A percentile compares a stretch with the other conserved stretches of the same genome.
phyloP scores from a whole-genome alignment of 2,113 vertebrate genomes.

The Sclerurus mexicanus region DNA sequence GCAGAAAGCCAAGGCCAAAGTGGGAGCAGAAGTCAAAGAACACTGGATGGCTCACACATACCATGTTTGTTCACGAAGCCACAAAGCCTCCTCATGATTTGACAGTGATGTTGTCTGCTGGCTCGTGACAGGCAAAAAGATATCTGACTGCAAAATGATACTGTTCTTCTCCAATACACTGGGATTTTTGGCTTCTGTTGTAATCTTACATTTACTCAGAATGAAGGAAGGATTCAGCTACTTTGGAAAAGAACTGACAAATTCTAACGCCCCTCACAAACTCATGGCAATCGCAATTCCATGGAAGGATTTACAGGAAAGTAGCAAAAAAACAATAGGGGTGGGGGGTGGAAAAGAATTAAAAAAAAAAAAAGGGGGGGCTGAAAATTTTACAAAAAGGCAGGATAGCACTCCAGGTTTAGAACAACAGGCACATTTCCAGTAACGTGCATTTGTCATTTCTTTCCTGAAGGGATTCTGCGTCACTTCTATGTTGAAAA shows the following conservation, averaged over 20 bases:
- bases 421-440: not conserved
- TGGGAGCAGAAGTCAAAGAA: not conserved
- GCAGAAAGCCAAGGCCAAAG: not conserved
- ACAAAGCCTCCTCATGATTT: not conserved
- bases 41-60: not conserved
- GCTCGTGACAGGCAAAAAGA: not conserved
- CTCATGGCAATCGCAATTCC: not conserved
- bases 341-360: not conserved
- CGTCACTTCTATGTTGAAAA: conserved; percentile 76
- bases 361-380: not conserved
- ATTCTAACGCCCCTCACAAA: not conserved
- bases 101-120: not conserved
- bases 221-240: not conserved
- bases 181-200: not conserved
- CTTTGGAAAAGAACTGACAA: not conserved
- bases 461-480: conserved; percentile 72
- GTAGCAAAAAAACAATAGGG: not conserved
- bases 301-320: not conserved
- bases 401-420: not conserved
- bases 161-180: not conserved
- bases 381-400: not conserved
- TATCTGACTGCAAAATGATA: not conserved
- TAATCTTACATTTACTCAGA: not conserved
- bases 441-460: not conserved
- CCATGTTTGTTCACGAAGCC: not conserved